Evolutionary conservation across 2,113 vertebrate genomes (phyloP), one percentile per base, ranked within the genome.

Genomic region (Cervus canadensis): DNA sequence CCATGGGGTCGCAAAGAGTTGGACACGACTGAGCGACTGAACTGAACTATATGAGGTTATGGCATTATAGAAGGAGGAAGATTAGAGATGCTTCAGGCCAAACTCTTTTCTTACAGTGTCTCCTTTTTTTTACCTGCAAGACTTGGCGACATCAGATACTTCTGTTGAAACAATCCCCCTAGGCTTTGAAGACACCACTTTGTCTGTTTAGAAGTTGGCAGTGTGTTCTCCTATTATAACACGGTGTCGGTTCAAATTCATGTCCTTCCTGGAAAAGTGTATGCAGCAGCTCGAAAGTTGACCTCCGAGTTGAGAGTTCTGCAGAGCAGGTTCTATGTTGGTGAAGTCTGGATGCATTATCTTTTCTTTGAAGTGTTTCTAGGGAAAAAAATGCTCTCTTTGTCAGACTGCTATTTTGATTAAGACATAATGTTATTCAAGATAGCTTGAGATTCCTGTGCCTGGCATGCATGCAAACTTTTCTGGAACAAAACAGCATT

Each of bases 281-380:
- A 6, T 40, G 26, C 4, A 33, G 8, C 9, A 30, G 26, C 56
- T 74, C 23, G 4, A 1, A 43, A 9, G 56, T 11, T 78, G 28
- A 11, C 48, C 30, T 82, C 56, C 48, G 54, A 50, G 15, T 54
- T 94, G 36, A 45, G 50, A 50, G 57, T 52, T 23, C 36, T 9
- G 12, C 45, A 28, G 6, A 62, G 50, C 26, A 85, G 56, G 78
- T 57, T 89, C 82, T 36, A 6, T 36, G 40, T 54, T 33, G 3
- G 52, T 40, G 33, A 86, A 87, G 60, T 60, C 50, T 87, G 60
- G 28, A n/a, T 59, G 59, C 9, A 6, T 89, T 95, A 93, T 92
- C 71, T 87, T 67, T 67, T 84, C 67, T 93, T 43, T 13, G 78
- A n/a, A 85, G 14, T 96, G 57, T 74, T 96, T 91, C 86, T 91